Evolutionary conservation across 2,113 vertebrate species (phyloP).

Genomic region (Recurvirostra avosetta): DNA sequence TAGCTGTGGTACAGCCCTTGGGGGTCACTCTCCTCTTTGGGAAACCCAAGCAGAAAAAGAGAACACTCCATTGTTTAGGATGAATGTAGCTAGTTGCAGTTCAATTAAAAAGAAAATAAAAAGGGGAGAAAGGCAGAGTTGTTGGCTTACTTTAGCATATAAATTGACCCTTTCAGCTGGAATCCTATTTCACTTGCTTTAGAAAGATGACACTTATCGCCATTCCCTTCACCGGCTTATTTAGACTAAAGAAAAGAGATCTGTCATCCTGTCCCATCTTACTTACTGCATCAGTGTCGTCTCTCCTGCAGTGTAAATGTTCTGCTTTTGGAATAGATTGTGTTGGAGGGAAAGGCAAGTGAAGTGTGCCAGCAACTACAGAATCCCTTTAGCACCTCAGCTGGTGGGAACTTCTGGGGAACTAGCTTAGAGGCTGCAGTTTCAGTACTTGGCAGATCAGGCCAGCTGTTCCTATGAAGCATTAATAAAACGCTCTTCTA

Average conservation of each 20-base stretch:
- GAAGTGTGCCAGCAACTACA: not conserved
- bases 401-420: constrained; percentile 13
- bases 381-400: not conserved
- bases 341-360: not conserved
- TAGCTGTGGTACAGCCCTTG: not conserved
- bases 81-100: not conserved
- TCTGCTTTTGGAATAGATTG: not conserved
- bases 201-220: not conserved
- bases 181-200: not conserved
- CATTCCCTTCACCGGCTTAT: not conserved
- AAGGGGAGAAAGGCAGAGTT: not conserved
- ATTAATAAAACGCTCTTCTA: not conserved
- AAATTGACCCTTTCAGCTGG: not conserved
- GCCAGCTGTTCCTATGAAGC: not conserved
- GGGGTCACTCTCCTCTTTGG: not conserved
- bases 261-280: not conserved
- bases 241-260: not conserved
- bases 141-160: not conserved
- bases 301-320: rapidly evolving
- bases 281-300: not conserved
- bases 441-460: not conserved
- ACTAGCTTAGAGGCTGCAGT: not conserved
- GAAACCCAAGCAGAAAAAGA: not conserved
- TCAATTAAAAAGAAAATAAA: not conserved
- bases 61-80: not conserved